Evolutionary conservation across 2,888 invertebrate species (phyloP), one percentile per base, ranked within the genome.

Genomic region (Helleia helle): DNA sequence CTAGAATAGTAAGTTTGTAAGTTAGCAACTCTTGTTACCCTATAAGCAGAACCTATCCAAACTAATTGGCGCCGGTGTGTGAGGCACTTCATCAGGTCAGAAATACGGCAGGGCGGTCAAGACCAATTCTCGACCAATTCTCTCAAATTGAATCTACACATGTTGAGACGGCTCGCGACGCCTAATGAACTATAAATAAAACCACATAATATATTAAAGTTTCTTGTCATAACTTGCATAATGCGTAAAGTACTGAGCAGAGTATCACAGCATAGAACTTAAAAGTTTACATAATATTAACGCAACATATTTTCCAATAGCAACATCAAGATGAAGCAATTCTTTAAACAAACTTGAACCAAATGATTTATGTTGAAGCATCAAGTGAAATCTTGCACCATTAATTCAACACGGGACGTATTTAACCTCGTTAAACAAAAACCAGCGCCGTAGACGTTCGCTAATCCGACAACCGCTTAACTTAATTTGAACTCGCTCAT

Each of bases 391-490:
- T 44, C 43, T 45, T 39, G 49, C 34, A 40, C 43, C 47, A 50
- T 50, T 41, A 45, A 47, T 42, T 43, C 46, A 29, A 28, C 25
- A 25, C 43, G 42, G 46, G 42, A 47, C 48, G 40, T 43, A 43
- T 44, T 46, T 47, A 44, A 27, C 48, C 40, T 50, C 47, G 39
- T 39, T 48, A 36, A 44, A 38, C 24, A 44, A 49, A 46, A 45
- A 42, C 42, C 40, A 31, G 27, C 40, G 26, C 43, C 43, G 28
- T 45, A 46, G 47, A 41, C 43, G 43, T 47, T 44, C 44, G 57
- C 62, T 73, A 71, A 80, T 73, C 71, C 67, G 52, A 59, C 66
- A 68, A 58, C 63, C 62, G 68, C 67, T 69, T 75, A 73, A 74
- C 66, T 69, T 72, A 74, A 73, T 69, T 68, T 62, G 55, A 65